Conservation (phyloP, 2,797 vertebrate genomes). For the Malacoraja senta region DNA sequence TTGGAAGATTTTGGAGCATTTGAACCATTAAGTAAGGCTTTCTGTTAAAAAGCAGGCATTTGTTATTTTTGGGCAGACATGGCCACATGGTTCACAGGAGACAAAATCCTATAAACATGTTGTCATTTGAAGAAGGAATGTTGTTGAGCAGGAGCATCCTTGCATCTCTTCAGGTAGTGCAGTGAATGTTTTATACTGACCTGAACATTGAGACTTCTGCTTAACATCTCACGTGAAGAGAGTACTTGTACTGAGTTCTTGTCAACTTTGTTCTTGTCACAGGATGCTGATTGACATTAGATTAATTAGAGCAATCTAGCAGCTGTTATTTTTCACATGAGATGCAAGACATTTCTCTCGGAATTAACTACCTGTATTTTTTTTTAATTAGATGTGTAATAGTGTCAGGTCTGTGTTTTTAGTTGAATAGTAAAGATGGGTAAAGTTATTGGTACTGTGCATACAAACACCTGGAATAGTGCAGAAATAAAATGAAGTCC, state of each 20-base stretch:
- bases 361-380: too few relatives aligned
- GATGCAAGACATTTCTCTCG: too few relatives aligned
- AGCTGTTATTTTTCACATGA: too few relatives aligned
- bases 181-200: background rate
- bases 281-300: background rate
- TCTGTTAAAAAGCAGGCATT: background rate
- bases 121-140: background rate
- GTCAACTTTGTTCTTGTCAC: background rate
- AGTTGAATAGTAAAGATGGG: background rate
- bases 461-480: background rate
- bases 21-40: background rate
- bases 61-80: background rate
- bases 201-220: background rate
- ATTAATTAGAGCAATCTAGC: too few relatives aligned
- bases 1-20: background rate
- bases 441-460: too few relatives aligned
- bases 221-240: background rate
- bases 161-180: background rate
- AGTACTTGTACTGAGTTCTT: background rate
- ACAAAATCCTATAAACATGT: background rate
- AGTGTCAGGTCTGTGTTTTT: background rate
- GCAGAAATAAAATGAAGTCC: background rate
- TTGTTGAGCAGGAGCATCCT: too few relatives aligned
- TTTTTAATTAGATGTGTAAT: background rate
- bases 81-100: background rate